These are phyloP conservation scores for Myzus persicae DNA, from an alignment of 1,140 invertebrate species.

Conservation along the genomic window DNA sequence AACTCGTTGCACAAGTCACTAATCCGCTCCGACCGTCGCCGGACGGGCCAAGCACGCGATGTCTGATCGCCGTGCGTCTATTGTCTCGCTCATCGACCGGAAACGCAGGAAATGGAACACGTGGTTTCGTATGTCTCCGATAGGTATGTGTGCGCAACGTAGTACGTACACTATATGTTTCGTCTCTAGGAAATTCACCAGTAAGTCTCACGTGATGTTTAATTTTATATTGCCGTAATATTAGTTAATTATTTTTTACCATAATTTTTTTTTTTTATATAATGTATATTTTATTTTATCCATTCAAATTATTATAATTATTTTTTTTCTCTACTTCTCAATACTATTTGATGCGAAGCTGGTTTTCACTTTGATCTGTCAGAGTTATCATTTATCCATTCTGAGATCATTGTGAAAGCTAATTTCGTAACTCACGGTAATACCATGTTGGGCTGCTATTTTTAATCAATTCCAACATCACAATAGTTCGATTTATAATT, in stretches of 20 bases:
- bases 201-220: neutral
- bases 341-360: slow-evolving; percentile 56
- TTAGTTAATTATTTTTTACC: neutral
- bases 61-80: neutral
- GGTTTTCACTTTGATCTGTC: slow-evolving; percentile 60
- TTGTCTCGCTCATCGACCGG: slow-evolving; percentile 6
- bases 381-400: slow-evolving; percentile 44
- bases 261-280: neutral
- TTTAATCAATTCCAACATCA: slow-evolving; percentile 1
- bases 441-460: slow-evolving; percentile 34
- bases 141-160: neutral
- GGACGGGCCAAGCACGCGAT: neutral
- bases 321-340: neutral
- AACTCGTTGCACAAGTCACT: neutral
- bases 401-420: slow-evolving; percentile 60
- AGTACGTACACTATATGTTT: neutral
- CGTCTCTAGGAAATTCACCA: neutral
- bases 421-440: slow-evolving; percentile 58
- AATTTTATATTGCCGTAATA: neutral
- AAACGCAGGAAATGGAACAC: slow-evolving; percentile 47
- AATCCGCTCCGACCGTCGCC: neutral
- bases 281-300: neutral
- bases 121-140: neutral
- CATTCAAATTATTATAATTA: neutral
- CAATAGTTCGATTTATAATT: neutral